Base-by-base conservation (phyloP, 2,797 vertebrate genomes). In the Oreortyx pictus region DNA sequence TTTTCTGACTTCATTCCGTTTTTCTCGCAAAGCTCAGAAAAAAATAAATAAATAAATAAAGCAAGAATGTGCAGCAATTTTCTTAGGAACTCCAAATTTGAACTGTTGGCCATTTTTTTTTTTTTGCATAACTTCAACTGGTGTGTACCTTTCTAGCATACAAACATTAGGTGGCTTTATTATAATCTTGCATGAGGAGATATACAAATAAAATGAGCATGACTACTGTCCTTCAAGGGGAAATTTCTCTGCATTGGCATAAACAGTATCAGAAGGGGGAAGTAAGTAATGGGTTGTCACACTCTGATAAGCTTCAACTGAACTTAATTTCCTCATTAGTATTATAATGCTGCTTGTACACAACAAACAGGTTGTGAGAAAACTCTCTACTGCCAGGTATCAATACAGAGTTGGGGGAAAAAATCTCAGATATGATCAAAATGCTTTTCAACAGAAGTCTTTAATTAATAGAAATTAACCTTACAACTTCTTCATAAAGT, bases 381-480 rank as follows among this genome's bases (percentile, higher is more conserved):
- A 75, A 31, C 39, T 50, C 37, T 70, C 37, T 68, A 49, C 73
- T 84, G 78, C 9, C 31, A 84, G 41, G 3, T 56, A 54, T 46
- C 52, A 52, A 29, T 29, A 33, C 23, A 64, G 19, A 76, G 17
- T 5, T 2, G 1, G 9, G 1, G 8, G 4, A 76, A 64, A 22
- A 56, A 54, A 52, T 3, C 29, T 81, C 54, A 87, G 37, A 33
- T 62, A 39, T 56, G 37, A 66, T 52, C 86, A 89, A 90, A 93
- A 86, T 25, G 49, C 37, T 37, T 67, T 82, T 76, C 0, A 0
- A 41, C 22, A 31, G 0, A 1, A 76, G 20, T 11, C 22, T 66
- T 86, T 82, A 84, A 75, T 74, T 80, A 84, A 80, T 3, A 76
- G 37, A 49, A 67, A 88, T 18, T 64, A 54, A 68, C 59, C 49